These are phyloP conservation scores for Tholera decimalis DNA, from an alignment of 2,888 invertebrate genomes.

Conservation along the genomic window DNA sequence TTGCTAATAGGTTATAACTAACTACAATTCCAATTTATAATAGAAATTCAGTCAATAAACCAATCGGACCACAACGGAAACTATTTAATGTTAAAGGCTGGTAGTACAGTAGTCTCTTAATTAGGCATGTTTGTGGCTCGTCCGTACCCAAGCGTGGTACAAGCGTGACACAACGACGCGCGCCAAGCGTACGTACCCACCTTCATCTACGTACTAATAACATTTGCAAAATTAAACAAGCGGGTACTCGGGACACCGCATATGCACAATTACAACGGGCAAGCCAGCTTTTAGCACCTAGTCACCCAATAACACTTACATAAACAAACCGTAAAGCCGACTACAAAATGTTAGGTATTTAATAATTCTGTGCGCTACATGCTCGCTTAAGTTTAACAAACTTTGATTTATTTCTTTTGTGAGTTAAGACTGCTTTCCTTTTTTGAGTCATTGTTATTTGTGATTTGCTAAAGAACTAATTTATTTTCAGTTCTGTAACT, in stretches of 20 bases:
- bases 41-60: slow-evolving; percentile 16
- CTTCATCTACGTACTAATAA: slow-evolving; percentile 73
- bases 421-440: slow-evolving; percentile 1
- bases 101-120: slow-evolving; percentile 71
- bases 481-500: too few relatives aligned
- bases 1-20: too few relatives aligned
- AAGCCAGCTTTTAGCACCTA: slow-evolving; percentile 78
- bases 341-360: slow-evolving; percentile 53
- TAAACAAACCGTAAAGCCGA: slow-evolving; percentile 59
- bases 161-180: slow-evolving; percentile 57
- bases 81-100: slow-evolving; percentile 73
- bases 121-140: slow-evolving; percentile 80
- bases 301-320: slow-evolving; percentile 76
- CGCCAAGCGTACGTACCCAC: slow-evolving; percentile 38
- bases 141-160: slow-evolving; percentile 69
- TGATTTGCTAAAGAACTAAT: too few relatives aligned
- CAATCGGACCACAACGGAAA: slow-evolving; percentile 68
- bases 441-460: not conserved
- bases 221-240: slow-evolving; percentile 87
- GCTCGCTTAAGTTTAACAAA: slow-evolving; percentile 34
- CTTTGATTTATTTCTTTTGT: slow-evolving; percentile 38
- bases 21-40: too few relatives aligned
- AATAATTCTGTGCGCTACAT: slow-evolving; percentile 45
- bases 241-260: slow-evolving; percentile 71
- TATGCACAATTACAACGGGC: slow-evolving; percentile 77